Conservation (phyloP, 1,140 invertebrate species). For the silkworm (Bombyx mori) region ASM3026992v2 NC_085112.1:5528001-5528500, state of each 20-base stretch:
- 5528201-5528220: slow-evolving; percentile 43
- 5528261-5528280: no score
- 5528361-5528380: no score
- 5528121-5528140: slow-evolving; percentile 24
- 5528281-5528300: no score
- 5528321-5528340: no score
- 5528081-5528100: slow-evolving; percentile 55
- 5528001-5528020: slow-evolving; percentile 33
- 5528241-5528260: slow-evolving; percentile 30
- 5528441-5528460: no score
- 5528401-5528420: no score
- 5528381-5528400: no score
- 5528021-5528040: slow-evolving; percentile 17
- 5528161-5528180: slow-evolving; percentile 36
- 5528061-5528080: slow-evolving; percentile 26
- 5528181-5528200: slow-evolving; percentile 42
- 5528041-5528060: slow-evolving; percentile 37
- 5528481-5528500: no score
- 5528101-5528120: slow-evolving; percentile 45
- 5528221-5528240: slow-evolving; percentile 24
- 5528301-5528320: no score
- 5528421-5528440: no score
- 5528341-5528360: no score
- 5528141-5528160: slow-evolving; percentile 40
- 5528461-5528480: no score